Base-by-base conservation (phyloP, 2,797 vertebrate species). In the Gymnoscopelus braueri region DNA sequence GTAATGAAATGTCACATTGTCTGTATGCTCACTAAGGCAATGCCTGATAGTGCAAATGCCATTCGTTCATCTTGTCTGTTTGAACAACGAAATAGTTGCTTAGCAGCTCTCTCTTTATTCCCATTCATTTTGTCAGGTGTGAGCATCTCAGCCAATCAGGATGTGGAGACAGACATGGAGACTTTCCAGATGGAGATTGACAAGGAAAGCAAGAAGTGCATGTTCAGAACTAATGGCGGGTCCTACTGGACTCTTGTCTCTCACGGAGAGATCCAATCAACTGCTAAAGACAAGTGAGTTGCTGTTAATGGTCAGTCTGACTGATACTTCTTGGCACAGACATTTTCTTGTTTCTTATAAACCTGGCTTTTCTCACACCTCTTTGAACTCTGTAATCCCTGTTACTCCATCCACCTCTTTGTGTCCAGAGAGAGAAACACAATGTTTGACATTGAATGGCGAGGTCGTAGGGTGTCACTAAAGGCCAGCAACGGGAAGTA, bases 151-250 rank as follows among this genome's bases (percentile, higher is more conserved):
- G 98, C 98, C 77, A 99, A 98, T 90, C 98, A 99, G 85, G 97
- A 99, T 0, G 96, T 95, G 72, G 96, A 97, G 84, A 95, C 96
- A 52, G 96, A 97, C 87, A 94, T 95, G 2, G 98, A 99, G 89
- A 99, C 97, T 47, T 99, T 98, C 89, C 96, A 99, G 89, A 97
- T 99, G 95, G 97, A 99, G 87, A 96, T 97, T 4, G 95, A 98
- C 84, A 94, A 92, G 0, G 94, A 96, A 63, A 97, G 87, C 79
- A 96, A 95, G 88, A 98, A 96, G 88, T 95, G 95, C 68, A 96
- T 94, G 91, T 97, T 99, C 82, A 95, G 96, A 67, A 96, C 95
- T 86, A 95, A 97, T 49, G 92, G 93, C 0, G 97, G 97, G 67
- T 95, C 93, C 72, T 98, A 96, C 88, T 99, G 98, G 98, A 96